Evolutionary conservation across 2,113 vertebrate genomes (phyloP), one percentile per base, ranked within the genome.

Genomic region (Prietella phreatophila): DNA sequence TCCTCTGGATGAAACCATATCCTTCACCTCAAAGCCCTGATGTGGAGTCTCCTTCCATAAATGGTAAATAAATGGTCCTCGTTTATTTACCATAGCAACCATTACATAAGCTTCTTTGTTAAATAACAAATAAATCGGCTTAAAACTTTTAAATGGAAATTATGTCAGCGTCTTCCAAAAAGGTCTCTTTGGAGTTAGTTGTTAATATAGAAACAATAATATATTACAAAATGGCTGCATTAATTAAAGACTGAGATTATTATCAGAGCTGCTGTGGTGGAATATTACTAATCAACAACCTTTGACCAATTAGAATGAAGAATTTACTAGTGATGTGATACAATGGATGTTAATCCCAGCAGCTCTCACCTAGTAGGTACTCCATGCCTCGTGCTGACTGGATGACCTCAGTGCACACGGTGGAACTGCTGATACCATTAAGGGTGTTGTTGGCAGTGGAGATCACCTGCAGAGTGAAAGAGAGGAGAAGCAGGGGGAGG

Each of bases 341-440:
- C 19, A 30, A 33, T 30, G 50, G n/a, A 8, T 83, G 27, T 53
- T 73, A 61, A 78, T 63, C 1, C n/a, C 60, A 67, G 73, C 58
- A 39, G 47, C 85, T 82, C 97, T 93, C 96, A 99, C 98, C 98
- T 88, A 98, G 92, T 87, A 99, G 96, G 95, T 99, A 99, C 84
- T 99, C 98, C 98, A 98, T 99, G 93, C 98, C 98, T 92, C 98
- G 98, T 55, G 97, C 97, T 75, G 98, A 99, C 92, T 99, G 98
- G 94, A 99, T 99, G 88, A 99, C 98, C 95, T 99, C 98, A 8
- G 97, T 98, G 94, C 98, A 99, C 88, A 99, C 97, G 0, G 96
- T 95, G 30, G 98, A 99, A 92, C 98, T 99, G 92, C 98, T 99
- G 93, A 99, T 99, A 90, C 98, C 93, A 87, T 99, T 99, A 92